Evolutionary conservation across 1,140 invertebrate genomes (phyloP), one percentile per base, ranked within the genome.

Genomic region (Globodera rostochiensis): DNA sequence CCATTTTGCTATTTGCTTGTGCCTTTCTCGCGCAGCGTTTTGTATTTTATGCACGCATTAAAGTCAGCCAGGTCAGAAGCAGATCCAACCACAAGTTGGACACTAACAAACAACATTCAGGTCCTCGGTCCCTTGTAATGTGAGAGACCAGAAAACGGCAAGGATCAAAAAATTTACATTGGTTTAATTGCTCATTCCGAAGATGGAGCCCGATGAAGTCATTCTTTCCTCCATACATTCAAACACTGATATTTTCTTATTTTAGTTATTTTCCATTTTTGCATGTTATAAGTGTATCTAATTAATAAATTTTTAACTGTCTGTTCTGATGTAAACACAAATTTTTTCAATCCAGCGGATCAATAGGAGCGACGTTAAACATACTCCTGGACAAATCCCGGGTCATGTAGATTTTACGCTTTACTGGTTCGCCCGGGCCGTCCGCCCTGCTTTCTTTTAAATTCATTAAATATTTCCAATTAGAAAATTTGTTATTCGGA

Each of bases 41-140:
- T 70, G 46, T 77, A 76, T 86, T 80, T 49, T 85, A 77, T 77
- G 36, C 77, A n/a, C 77, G 77, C 36, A 70, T 85, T 15, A 79
- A 80, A 69, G 77, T 86, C 11, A 86, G 85, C 75, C 73, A 86
- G 73, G 80, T 85, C 74, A 71, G 11, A 11, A 19, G 36, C n/a
- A 70, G 0, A 70, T 13, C 36, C 21, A 70, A 78, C 46, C 21
- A 67, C 3, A 77, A 50, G 49, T 75, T 45, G 74, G 6, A 77
- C 15, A 15, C 25, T 6, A 21, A 74, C 15, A 74, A 25, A 49
- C 64, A 60, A 19, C 57, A 25, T 78, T 70, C 8, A 78, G 77
- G 77, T 78, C 15, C 77, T 78, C 25, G 77, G 77, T 19, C 77
- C 77, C 2, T 46, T 78, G 70, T 78, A 64, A 78, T 21, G 25